phyloP scores from a whole-genome alignment of 2,888 invertebrate species.

The Dryobota labecula region DNA sequence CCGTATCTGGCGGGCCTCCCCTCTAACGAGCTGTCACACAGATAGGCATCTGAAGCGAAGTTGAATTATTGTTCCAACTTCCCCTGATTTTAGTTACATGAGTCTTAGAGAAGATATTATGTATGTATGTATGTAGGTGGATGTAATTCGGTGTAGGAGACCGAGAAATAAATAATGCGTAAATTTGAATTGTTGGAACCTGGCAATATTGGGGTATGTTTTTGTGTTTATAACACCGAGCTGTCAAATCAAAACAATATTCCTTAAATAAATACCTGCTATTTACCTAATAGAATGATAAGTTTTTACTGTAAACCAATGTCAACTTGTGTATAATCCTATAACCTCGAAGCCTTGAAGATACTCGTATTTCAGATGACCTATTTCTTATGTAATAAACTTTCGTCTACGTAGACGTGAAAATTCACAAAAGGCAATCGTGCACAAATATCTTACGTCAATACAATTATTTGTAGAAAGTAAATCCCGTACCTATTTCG shows the following conservation, averaged over 20 bases:
- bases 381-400: neutral
- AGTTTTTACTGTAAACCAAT: neutral
- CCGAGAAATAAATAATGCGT: constrained; percentile 23
- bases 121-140: constrained; percentile 23
- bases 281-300: neutral
- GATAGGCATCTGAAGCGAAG: constrained; percentile 63
- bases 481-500: constrained; percentile 36
- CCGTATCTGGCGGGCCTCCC: constrained; percentile 57
- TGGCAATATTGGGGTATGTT: constrained; percentile 18
- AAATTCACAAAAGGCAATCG: constrained; percentile 46
- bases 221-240: constrained; percentile 9
- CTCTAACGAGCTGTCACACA: constrained; percentile 69
- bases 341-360: neutral
- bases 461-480: constrained; percentile 37
- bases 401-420: constrained; percentile 11
- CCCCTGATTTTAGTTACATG: constrained; percentile 51
- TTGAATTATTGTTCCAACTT: constrained; percentile 66
- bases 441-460: constrained; percentile 44
- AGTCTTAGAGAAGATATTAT: constrained; percentile 40
- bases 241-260: neutral
- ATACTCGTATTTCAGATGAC: constrained; percentile 1
- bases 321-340: neutral
- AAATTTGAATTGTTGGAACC: constrained; percentile 32
- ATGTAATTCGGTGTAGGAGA: constrained; percentile 15
- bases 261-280: neutral